A percentile compares a stretch with the other conserved stretches of the same genome.
Conservation (phyloP, 2,797 vertebrate species). For the Mus minutoides region DNA sequence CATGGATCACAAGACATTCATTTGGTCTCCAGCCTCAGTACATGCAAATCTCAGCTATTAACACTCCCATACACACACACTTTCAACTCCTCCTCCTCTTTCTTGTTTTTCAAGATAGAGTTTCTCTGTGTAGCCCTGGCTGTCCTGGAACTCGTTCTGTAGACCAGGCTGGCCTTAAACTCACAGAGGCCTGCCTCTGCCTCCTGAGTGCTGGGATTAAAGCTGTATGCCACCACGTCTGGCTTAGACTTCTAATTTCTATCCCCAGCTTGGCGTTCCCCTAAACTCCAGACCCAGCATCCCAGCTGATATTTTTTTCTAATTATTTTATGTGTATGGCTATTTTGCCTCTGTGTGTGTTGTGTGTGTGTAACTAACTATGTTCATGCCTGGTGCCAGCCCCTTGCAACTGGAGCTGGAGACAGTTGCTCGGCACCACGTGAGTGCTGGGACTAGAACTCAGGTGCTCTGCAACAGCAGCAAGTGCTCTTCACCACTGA, state of each 20-base stretch:
- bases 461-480: not conserved
- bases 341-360: not conserved
- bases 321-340: not conserved
- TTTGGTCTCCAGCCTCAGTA: not conserved
- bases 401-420: not conserved
- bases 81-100: no score
- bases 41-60: not conserved
- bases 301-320: not conserved
- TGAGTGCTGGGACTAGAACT: not conserved
- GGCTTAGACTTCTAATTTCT: not conserved
- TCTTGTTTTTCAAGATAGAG: not conserved
- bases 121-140: not conserved
- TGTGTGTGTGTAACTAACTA: no score
- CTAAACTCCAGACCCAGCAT: not conserved
- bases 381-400: not conserved
- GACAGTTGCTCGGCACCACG: not conserved
- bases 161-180: not conserved
- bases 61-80: not conserved
- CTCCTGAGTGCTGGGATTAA: not conserved
- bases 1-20: not conserved
- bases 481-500: not conserved
- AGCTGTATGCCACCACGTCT: not conserved
- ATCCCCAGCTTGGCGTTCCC: not conserved
- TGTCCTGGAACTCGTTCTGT: not conserved
- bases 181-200: not conserved